Conservation (phyloP, 2,888 invertebrate species). For the Lamellibrachia columna region DNA sequence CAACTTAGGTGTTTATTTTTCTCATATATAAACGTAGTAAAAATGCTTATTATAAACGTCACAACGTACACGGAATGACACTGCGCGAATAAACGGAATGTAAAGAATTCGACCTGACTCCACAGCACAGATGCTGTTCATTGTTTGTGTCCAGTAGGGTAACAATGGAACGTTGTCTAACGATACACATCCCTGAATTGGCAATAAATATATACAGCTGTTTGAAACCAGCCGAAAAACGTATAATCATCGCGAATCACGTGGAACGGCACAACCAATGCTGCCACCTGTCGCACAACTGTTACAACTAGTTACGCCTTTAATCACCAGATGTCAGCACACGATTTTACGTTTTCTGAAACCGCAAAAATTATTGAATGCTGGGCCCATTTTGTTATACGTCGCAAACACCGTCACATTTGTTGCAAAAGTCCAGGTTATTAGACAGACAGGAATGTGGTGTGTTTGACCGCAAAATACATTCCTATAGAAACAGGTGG, state of each 20-base stretch:
- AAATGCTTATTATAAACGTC: background rate
- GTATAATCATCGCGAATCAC: background rate
- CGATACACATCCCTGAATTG: background rate
- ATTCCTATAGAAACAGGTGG: background rate
- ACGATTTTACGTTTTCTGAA: too few species aligned
- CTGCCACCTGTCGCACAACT: background rate
- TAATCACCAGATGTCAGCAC: background rate
- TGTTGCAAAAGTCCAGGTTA: background rate
- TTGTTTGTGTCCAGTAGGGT: background rate
- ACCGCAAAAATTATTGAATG: too few species aligned
- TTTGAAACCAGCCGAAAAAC: background rate
- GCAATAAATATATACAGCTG: background rate
- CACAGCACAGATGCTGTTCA: background rate
- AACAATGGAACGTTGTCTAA: background rate
- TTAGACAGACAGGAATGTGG: background rate
- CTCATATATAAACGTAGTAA: background rate
- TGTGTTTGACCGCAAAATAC: background rate
- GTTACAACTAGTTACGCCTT: background rate
- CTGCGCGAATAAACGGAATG: background rate
- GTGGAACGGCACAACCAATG: background rate
- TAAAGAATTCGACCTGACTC: background rate
- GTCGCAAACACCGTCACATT: background rate
- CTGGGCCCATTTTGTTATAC: too few species aligned
- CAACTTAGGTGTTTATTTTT: background rate
- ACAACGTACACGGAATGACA: background rate